Evolutionary conservation across 2,888 invertebrate genomes (phyloP).

Genomic region (Merodon equestris): DNA sequence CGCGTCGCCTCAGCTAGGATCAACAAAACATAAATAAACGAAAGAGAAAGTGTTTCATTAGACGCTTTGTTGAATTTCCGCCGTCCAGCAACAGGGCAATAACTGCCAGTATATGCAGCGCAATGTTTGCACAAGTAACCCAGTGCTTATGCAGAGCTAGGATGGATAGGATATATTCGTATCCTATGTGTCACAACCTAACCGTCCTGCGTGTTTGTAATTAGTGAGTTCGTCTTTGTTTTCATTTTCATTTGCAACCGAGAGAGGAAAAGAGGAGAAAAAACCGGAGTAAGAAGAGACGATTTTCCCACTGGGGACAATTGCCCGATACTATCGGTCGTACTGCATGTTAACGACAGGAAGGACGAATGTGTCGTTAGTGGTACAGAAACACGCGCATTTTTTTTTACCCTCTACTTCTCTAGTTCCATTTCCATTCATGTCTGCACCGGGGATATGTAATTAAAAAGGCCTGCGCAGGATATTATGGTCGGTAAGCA

Average conservation of each 20-base stretch:
- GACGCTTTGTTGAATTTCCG: slow-evolving; percentile 38
- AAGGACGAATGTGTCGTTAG: too few relatives aligned
- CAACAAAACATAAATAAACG: too few relatives aligned
- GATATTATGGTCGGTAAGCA: slow-evolving; percentile 63
- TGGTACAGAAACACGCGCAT: slow-evolving; percentile 8
- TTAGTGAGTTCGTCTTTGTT: slow-evolving; percentile 37
- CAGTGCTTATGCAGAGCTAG: too few relatives aligned
- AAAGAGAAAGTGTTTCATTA: slow-evolving; percentile 54
- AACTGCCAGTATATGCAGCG: neutral
- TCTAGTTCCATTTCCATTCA: neutral
- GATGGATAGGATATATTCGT: too few relatives aligned
- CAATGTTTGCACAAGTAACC: neutral
- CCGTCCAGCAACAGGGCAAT: slow-evolving; percentile 39
- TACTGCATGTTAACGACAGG: too few relatives aligned
- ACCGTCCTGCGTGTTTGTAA: too few relatives aligned
- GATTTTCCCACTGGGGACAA: slow-evolving; percentile 38
- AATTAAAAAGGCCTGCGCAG: slow-evolving; percentile 57
- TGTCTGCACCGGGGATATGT: slow-evolving; percentile 33
- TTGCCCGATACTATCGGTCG: slow-evolving; percentile 23
- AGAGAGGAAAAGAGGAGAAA: too few relatives aligned
- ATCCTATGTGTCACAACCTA: too few relatives aligned
- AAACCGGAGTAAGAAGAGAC: neutral
- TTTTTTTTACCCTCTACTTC: slow-evolving; percentile 1
- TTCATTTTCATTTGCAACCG: too few relatives aligned
- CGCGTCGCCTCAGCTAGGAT: neutral